Evolutionary conservation across 2,797 vertebrate genomes (phyloP), one percentile per base, ranked within the genome.

Genomic region (Bradypodion pumilum): DNA sequence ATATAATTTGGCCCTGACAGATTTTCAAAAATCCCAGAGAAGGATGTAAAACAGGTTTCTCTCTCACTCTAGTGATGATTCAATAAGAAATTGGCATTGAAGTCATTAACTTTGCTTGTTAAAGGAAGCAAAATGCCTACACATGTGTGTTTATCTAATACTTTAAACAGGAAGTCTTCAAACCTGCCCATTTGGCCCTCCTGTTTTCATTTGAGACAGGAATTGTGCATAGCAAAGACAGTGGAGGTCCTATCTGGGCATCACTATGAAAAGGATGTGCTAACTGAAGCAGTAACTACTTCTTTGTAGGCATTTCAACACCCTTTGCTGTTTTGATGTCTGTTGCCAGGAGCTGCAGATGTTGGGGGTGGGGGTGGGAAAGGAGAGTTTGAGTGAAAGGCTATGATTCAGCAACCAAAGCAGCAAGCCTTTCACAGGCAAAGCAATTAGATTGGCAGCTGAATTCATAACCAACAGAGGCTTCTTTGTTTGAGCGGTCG

Each of bases 391-490:
- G 92, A 87, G 86, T 96, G 95, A 96, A 97, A 96, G 95, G 90
- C 89, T 78, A 89, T 91, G 94, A 97, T 96, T 96, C 95, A 96
- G 94, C 90, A 92, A 86, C 78, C 70, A 73, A 85, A 93, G 91
- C 89, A 91, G 92, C 80, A 86, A 87, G 87, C 91, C 87, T 91
- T 90, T 88, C 90, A 86, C 90, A 94, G 95, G 94, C 95, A 96
- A 95, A 95, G 95, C 95, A 96, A 96, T 96, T 95, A 95, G 93
- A 95, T 96, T 95, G 94, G 94, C 94, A 91, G 91, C 93, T 93
- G 92, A 94, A 93, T 94, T 92, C 87, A 69, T 92, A 91, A 90
- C 83, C 74, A 90, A 96, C 95, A 96, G 91, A 95, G 90, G 90
- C 76, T 77, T 90, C 93, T 96, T 96, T 96, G 95, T 96, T 93